Percentiles rank a stretch among this genome's conserved stretches.
Conservation (phyloP, 2,888 invertebrate species). For the Noctua pronuba region DNA sequence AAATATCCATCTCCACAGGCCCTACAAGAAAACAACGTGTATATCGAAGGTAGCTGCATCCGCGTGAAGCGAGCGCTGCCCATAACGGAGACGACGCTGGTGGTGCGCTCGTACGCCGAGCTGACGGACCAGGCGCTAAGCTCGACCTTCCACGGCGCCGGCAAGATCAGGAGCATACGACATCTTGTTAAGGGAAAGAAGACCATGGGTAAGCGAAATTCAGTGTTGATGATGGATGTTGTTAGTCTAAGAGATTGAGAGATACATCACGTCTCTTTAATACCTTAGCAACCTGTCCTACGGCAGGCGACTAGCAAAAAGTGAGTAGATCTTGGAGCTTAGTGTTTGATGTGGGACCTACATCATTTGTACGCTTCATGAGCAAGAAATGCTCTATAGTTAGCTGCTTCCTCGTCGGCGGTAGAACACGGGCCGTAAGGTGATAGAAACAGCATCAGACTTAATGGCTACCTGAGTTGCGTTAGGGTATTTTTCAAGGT, state of each 20-base stretch:
- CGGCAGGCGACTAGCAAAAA: neutral
- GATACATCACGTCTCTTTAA: neutral
- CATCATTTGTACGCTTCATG: neutral
- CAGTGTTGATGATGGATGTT: neutral
- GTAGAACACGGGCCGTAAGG: neutral
- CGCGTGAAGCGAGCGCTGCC: slow-evolving; percentile 76
- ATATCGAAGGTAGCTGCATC: slow-evolving; percentile 75
- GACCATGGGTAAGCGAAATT: slow-evolving; percentile 72
- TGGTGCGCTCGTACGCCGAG: slow-evolving; percentile 77
- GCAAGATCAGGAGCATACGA: slow-evolving; percentile 79
- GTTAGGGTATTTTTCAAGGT: neutral
- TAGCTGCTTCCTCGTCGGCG: neutral
- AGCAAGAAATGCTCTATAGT: neutral
- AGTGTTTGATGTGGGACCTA: neutral
- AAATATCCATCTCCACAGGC: slow-evolving; percentile 75
- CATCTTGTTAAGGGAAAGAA: slow-evolving; percentile 81
- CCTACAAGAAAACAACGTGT: slow-evolving; percentile 75
- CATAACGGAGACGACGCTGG: slow-evolving; percentile 77
- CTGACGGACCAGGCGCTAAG: slow-evolving; percentile 76
- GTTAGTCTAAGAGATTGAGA: neutral
- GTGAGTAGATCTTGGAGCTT: neutral
- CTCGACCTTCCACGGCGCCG: slow-evolving; percentile 75
- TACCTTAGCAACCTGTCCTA: neutral
- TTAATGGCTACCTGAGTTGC: neutral
- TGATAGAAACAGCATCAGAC: neutral